Percentiles rank a stretch among this genome's conserved stretches.
Evolutionary conservation across 2,113 vertebrate species (phyloP).

Genomic region (Gorsachius goisagi): DNA sequence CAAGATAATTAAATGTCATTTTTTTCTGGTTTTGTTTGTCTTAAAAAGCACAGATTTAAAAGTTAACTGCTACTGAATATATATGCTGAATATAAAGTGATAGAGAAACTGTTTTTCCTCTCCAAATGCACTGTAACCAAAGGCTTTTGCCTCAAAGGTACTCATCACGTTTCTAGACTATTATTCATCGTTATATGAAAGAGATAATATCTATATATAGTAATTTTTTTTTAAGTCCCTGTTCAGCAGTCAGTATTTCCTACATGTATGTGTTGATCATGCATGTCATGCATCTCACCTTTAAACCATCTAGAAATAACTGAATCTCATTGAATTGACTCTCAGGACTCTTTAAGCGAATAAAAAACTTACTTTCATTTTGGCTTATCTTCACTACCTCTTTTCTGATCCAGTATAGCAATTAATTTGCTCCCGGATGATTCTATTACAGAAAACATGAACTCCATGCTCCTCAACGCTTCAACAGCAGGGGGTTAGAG

Average conservation of each 20-base stretch:
- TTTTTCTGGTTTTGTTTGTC: not conserved
- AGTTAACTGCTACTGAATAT: not conserved
- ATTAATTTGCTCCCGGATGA: not conserved
- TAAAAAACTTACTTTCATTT: not conserved
- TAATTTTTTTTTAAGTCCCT: not conserved
- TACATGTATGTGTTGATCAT: not conserved
- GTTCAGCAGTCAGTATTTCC: not conserved
- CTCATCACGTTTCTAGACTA: not conserved
- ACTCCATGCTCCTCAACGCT: not conserved
- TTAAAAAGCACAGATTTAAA: not conserved
- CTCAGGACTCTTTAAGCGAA: not conserved
- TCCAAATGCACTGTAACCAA: not conserved
- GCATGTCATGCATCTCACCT: fast-evolving
- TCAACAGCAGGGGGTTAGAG: not conserved
- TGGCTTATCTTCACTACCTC: not conserved
- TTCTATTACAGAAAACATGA: not conserved
- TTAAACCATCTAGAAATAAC: not conserved
- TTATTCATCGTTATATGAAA: not conserved
- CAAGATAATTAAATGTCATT: not conserved
- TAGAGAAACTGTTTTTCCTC: not conserved
- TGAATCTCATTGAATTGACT: not conserved
- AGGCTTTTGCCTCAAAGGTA: not conserved
- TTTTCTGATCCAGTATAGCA: not conserved
- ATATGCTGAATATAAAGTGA: not conserved
- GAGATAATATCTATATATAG: not conserved